A percentile compares a stretch with the other conserved stretches of the same genome.
These are phyloP conservation scores for Linepithema humile DNA, from an alignment of 1,140 invertebrate genomes.

Conservation along the genomic window DNA sequence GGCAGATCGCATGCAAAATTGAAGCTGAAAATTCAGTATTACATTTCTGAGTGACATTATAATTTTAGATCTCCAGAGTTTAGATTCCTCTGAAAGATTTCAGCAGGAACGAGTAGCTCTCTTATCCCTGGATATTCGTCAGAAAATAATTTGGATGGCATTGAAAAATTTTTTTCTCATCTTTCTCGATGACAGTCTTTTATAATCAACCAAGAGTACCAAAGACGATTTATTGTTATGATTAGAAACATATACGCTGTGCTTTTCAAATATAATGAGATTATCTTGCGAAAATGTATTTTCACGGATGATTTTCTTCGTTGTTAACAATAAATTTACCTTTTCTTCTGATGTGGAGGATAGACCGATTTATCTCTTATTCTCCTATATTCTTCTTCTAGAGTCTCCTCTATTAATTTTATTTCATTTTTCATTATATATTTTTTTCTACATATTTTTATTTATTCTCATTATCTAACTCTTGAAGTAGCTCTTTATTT, in stretches of 20 bases:
- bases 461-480: background rate
- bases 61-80: background rate
- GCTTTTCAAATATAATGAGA: background rate
- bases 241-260: background rate
- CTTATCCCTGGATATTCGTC: background rate
- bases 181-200: slow-evolving; percentile 9
- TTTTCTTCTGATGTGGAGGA: background rate
- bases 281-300: background rate
- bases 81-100: slow-evolving; percentile 7
- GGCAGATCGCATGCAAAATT: background rate
- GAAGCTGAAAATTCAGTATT: background rate
- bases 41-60: background rate
- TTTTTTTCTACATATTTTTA: slow-evolving; percentile 1
- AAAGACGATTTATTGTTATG: background rate
- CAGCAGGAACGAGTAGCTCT: slow-evolving; percentile 12
- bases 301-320: background rate
- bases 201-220: background rate
- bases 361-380: background rate
- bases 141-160: slow-evolving; percentile 52
- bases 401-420: background rate
- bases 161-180: background rate
- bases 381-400: background rate
- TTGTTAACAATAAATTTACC: background rate
- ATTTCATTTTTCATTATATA: background rate
- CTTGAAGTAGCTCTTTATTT: background rate